Evolutionary conservation across 2,113 vertebrate species (phyloP), one percentile per base, ranked within the genome.

Genomic region (Megaceryle maxima): DNA sequence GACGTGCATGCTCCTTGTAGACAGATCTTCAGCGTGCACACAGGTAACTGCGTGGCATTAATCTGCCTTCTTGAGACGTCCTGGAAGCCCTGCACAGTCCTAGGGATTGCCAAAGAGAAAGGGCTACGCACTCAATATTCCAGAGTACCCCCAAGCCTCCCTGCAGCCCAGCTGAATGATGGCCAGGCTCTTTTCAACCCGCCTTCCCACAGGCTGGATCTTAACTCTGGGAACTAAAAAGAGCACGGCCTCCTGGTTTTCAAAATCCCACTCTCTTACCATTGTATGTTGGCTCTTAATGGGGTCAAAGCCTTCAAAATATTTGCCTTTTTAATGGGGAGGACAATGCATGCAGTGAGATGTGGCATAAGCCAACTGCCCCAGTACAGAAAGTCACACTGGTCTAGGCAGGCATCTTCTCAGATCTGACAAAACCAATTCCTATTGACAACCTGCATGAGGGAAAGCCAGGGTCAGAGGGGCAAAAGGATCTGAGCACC

Each of bases 351-450:
- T 3, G 31, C 31, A 82, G 46, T 13, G 66, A 69, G 62, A 56
- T 5, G 22, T 50, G 37, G 21, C 6, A 3, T 19, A 51, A 78
- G 51, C 31, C 77, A 88, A 75, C 19, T 9, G 11, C 72, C 51
- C 41, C 1, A 0, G 29, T 48, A 88, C 6, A 82, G 57, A 50
- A n/a, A 59, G 26, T 35, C 73, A 48, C 7, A 4, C 29, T n/a
- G 1, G 0, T 41, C 75, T 46, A 39, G 0, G 1, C 0, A 28
- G 46, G 39, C n/a, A 56, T 60, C 60, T 60, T 29, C 24, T 75
- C 62, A 82, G 57, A 53, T 39, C 26, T 59, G 22, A 63, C 48
- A 57, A 76, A 87, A 68, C 21, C 8, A 6, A 1, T 48, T 63
- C 43, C 66, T 25, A 37, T 20, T 41, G 60, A 82, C 17, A 37